Evolutionary conservation across 2,113 vertebrate species (phyloP).

Genomic region (Apaloderma vittatum): DNA sequence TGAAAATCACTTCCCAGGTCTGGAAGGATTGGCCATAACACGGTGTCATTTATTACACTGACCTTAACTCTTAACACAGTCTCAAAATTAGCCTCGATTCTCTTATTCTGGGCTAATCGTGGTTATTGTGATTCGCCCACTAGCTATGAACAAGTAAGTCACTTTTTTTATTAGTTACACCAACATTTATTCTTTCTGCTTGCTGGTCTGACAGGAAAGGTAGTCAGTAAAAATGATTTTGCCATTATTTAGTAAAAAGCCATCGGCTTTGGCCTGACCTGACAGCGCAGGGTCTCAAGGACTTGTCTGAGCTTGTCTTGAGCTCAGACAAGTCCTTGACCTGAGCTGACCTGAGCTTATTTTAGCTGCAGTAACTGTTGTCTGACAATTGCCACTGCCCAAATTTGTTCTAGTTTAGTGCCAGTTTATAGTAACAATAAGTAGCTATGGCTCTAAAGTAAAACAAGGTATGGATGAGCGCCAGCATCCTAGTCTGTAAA

Average conservation of each 20-base stretch:
- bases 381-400: neutral
- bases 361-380: neutral
- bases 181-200: neutral
- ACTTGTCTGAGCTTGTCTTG: neutral
- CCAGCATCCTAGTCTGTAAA: neutral
- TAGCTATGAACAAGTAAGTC: neutral
- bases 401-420: neutral
- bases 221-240: neutral
- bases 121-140: neutral
- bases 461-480: neutral
- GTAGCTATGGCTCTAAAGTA: neutral
- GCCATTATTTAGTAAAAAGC: neutral
- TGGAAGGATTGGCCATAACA: neutral
- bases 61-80: neutral
- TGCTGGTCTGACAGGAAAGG: neutral
- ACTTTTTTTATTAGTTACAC: neutral
- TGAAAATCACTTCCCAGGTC: neutral
- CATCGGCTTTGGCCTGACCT: neutral
- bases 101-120: neutral
- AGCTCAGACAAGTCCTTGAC: neutral
- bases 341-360: neutral
- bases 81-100: neutral
- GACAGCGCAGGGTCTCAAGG: neutral
- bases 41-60: neutral
- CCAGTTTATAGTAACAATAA: neutral